Base-by-base conservation (phyloP, 2,113 vertebrate species). In the Parus major region DNA sequence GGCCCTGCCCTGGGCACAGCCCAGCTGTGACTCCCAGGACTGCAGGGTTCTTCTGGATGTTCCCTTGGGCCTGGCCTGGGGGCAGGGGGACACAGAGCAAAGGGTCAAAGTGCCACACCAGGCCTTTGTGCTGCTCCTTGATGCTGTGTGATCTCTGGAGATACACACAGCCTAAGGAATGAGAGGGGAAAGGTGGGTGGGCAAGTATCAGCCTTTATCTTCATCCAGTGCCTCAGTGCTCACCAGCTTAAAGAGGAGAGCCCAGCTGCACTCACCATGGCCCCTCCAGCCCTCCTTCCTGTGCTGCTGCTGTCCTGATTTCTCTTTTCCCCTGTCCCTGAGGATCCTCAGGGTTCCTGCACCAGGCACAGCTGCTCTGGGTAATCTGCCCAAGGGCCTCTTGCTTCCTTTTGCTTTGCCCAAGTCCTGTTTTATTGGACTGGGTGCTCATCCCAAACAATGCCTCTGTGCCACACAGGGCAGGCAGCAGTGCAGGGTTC, bases 71-170 rank as follows among this genome's bases (percentile, higher is more conserved):
- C 44, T 12, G 16, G 44, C 42, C 22, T 39, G 18, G 2, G 5
- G n/a, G 8, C 53, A 31, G 33, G 19, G 28, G 5, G 4, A 4
- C 0, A 0, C 20, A 21, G 68, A 44, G 61, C 82, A n/a, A 29
- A n/a, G 49, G 71, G 44, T 17, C 17, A n/a, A 3, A 0, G 7
- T 90, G 41, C 73, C 39, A 22, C 17, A 16, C 2, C 33, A 27
- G 44, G 17, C 35, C 5, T 71, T 53, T 1, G 1, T 0, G 3
- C 59, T 86, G 25, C 25, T 81, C 35, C 18, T 28, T 23, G n/a
- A 12, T 50, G 33, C 78, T 76, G 52, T 7, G 0, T 35, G 28
- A 4, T 36, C 83, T 28, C 59, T 66, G 42, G 70, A 68, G 69
- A 5, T 1, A 7, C 9, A n/a, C 50, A 65, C 23, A 68, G 66